Conservation (phyloP, 23 tunicate genomes). For the Corella eumyota region DNA sequence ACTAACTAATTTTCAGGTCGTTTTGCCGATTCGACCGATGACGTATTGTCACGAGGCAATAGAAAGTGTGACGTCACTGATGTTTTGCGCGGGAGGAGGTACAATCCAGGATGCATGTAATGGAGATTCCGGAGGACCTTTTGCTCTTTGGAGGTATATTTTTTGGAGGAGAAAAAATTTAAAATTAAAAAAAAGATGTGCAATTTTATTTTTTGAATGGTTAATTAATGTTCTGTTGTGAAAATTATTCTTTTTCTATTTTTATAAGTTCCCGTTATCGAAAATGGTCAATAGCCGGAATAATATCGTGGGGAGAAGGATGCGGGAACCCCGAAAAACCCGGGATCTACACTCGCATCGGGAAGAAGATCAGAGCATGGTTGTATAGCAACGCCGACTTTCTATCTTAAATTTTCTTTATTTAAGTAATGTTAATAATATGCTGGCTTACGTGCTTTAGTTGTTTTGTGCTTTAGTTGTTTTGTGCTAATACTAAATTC, state of each 20-base stretch:
- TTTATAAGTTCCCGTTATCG: conserved; percentile 4
- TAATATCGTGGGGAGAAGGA: conserved; percentile 32
- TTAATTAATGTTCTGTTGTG: no score
- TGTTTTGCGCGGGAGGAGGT: conserved; percentile 56
- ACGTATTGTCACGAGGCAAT: no score
- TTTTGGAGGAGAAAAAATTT: no score
- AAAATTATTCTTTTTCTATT: no score
- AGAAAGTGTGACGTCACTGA: conserved; percentile 12
- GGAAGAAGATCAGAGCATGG: conserved; percentile 22
- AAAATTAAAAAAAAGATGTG: no score
- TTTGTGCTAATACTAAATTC: no score
- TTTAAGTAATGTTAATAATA: no score
- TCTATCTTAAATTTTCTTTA: no score
- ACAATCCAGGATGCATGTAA: conserved; percentile 22
- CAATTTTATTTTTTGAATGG: no score
- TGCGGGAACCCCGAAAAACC: conserved; percentile 20
- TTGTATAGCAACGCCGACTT: conserved; percentile 17
- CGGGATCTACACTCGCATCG: conserved; percentile 37
- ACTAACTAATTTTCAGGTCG: no score
- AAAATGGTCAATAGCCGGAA: conserved; percentile 40
- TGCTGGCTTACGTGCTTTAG: no score
- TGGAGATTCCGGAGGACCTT: conserved; percentile 59
- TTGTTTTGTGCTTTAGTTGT: no score
- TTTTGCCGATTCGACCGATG: conserved; percentile 16
- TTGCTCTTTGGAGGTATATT: conserved; percentile 42